Percentiles rank a stretch among this genome's conserved stretches.
phyloP scores from a whole-genome alignment of 2,888 invertebrate genomes.

The Tinea trinotella region DNA sequence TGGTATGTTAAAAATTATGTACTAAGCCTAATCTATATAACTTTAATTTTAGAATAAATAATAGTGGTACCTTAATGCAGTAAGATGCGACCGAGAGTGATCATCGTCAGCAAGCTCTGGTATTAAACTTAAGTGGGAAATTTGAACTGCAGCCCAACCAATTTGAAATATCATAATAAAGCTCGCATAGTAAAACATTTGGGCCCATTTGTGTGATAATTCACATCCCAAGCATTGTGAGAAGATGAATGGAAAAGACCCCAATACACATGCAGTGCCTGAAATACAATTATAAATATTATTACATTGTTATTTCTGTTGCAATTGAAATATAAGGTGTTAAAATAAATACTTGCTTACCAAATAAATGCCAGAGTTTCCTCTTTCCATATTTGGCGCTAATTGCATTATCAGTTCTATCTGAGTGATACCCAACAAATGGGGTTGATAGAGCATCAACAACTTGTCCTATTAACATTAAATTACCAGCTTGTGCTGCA shows the following conservation, averaged over 20 bases:
- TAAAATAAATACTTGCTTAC: conserved; percentile 56
- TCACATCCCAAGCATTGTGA: conserved; percentile 80
- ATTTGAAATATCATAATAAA: conserved; percentile 91
- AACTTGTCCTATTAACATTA: conserved; percentile 87
- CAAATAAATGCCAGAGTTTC: conserved; percentile 92
- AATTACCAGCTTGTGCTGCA: conserved; percentile 70
- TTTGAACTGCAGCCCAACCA: conserved; percentile 94
- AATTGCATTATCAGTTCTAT: conserved; percentile 77
- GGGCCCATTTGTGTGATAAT: conserved; percentile 75
- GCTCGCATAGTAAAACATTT: conserved; percentile 81
- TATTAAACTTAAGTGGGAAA: conserved; percentile 91
- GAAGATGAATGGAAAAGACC: conserved; percentile 91
- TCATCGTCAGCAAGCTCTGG: conserved; percentile 84
- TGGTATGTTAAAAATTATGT: no score
- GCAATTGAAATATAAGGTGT: conserved; percentile 3
- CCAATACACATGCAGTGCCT: conserved; percentile 83
- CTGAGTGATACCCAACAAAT: conserved; percentile 88
- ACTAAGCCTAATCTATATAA: no score
- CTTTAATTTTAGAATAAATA: no score
- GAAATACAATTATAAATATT: conserved; percentile 30
- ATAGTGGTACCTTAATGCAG: conserved; percentile 80
- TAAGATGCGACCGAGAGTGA: conserved; percentile 81
- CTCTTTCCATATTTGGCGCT: conserved; percentile 83
- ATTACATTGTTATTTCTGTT: neutral
- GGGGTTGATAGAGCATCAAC: conserved; percentile 91